Conservation (phyloP, 2,797 vertebrate species). For the Tamandua tetradactyla region DNA sequence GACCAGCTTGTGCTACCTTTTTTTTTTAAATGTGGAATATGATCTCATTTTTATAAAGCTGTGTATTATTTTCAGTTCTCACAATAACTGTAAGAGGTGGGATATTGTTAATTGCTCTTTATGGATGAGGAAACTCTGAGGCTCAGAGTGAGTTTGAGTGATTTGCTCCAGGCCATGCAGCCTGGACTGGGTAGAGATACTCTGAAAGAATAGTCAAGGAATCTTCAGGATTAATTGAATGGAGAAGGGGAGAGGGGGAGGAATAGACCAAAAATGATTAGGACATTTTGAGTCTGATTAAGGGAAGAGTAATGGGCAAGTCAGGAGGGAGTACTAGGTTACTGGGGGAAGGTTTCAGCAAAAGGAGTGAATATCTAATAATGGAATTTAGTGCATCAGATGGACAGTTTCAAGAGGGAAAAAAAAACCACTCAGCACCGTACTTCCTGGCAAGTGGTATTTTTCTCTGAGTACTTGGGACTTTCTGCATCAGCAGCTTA, state of each 20-base stretch:
- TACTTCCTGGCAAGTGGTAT: conserved; percentile 15
- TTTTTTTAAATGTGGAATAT: not conserved
- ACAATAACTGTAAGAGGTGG: not conserved
- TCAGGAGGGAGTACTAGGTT: not conserved
- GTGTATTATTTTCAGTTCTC: not conserved
- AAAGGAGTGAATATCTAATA: conserved; percentile 9
- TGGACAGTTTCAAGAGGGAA: not conserved
- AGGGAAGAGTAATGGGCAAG: conserved; percentile 35
- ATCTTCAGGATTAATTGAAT: not conserved
- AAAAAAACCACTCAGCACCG: not conserved
- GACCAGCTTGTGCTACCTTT: not conserved
- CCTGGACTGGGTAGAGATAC: not conserved
- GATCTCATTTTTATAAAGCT: conserved; percentile 22
- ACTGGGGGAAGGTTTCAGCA: not conserved
- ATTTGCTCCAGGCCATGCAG: not conserved
- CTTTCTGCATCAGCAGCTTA: conserved; percentile 67
- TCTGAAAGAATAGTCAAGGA: not conserved
- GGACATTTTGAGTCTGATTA: not conserved
- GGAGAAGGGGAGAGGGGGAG: not conserved
- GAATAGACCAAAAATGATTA: not conserved
- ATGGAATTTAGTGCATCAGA: not conserved
- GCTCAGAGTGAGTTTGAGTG: not conserved
- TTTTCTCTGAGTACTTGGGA: conserved; percentile 1
- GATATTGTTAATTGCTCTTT: not conserved
- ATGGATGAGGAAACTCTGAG: not conserved